Evolutionary conservation across 2,888 invertebrate genomes (phyloP), one percentile per base, ranked within the genome.

Genomic region (Drosophila histrio): DNA sequence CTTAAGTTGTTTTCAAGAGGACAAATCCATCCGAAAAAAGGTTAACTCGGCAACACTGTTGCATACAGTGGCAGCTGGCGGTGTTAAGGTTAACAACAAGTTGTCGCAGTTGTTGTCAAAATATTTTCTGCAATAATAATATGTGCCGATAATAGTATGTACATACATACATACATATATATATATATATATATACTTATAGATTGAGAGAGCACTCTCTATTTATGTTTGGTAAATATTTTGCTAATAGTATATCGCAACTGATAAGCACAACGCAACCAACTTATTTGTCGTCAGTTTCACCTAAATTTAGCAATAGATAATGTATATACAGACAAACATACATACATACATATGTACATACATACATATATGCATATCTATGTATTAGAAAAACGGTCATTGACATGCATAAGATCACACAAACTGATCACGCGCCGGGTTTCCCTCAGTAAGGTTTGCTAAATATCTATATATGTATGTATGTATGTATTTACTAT

Each of bases 61-160:
- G 73, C 82, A 69, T 50, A 58, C 65, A 60, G 68, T 68, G 62
- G 36, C 66, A 67, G 47, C 54, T 46, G 15, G 52, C 19, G 56
- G 50, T 65, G 67, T 64, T 83, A 87, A 87, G 78, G 84, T 83
- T 75, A 87, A 83, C 87, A 79, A 79, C 63, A 75, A 64, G 70
- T 70, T 69, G 63, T 49, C 59, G 62, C 54, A 54, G 46, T 41
- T 58, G 36, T 28, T 56, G 47, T 59, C 54, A 46, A 72, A 67
- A 19, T 57, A 30, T 64, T 70, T 65, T 65, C 72, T 71, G 66
- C 66, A 71, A 57, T 46, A 64, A 53, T 46, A 54, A 49, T 30
- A 43, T 50, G 8, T n/a, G 7, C 39, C 32, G 28, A 43, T 36
- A 26, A 7, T 22, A 44, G 28, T 15, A 13, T 30, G 17, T n/a